These are phyloP conservation scores for Theodoxus fluviatilis DNA, from an alignment of 2,888 invertebrate species.

Conservation along the genomic window DNA sequence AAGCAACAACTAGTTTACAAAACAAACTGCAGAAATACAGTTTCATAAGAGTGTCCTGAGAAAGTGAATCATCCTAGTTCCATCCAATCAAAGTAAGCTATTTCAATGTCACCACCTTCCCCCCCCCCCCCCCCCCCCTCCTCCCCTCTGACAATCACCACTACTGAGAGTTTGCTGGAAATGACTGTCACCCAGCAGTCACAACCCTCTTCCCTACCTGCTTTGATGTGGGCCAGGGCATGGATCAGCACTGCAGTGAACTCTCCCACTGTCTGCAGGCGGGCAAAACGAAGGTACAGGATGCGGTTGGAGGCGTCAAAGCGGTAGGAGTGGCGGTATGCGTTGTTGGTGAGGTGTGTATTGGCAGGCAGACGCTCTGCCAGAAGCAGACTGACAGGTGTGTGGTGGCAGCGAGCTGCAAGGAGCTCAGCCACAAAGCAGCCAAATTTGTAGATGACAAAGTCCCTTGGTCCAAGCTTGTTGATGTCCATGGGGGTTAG, in stretches of 20 bases:
- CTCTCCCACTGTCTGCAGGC: slow-evolving; percentile 60
- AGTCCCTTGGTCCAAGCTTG: slow-evolving; percentile 55
- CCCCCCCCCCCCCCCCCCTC: too few species aligned
- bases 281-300: slow-evolving; percentile 54
- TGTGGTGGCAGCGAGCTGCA: slow-evolving; percentile 53
- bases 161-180: neutral
- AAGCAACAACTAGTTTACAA: neutral
- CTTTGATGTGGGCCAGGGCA: slow-evolving; percentile 60
- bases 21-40: neutral
- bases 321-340: slow-evolving; percentile 61
- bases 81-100: too few species aligned
- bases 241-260: slow-evolving; percentile 59
- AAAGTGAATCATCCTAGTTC: too few species aligned
- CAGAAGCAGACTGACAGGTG: slow-evolving; percentile 58
- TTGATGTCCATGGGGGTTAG: slow-evolving; percentile 59
- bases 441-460: slow-evolving; percentile 63
- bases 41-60: neutral
- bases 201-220: slow-evolving; percentile 41
- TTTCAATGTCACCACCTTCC: too few species aligned
- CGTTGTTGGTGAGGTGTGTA: slow-evolving; percentile 50
- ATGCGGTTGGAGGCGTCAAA: slow-evolving; percentile 62
- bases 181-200: neutral
- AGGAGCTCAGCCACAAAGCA: slow-evolving; percentile 58
- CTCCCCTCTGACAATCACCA: too few species aligned
- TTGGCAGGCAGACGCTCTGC: slow-evolving; percentile 61